Evolutionary conservation across 2,888 invertebrate genomes (phyloP), one percentile per base, ranked within the genome.

Genomic region (Ichneumon xanthorius): DNA sequence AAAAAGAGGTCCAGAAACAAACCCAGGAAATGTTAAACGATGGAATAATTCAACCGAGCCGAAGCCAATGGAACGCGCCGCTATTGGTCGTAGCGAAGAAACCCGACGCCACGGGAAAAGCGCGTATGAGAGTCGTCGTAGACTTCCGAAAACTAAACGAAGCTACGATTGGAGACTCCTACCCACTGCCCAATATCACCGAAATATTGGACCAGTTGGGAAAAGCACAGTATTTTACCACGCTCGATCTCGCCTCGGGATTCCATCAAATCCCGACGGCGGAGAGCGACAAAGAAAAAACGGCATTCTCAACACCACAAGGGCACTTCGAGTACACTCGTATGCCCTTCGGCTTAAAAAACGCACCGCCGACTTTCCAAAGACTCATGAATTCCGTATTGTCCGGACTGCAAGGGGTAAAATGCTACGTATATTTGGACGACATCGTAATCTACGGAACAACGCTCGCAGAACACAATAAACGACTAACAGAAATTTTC

Each of bases 381-480:
- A 19, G 85, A 5, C 11, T 85, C 22, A 84, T 84, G 80, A 61
- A 76, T 33, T 37, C 61, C 0, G 81, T 81, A 33, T 11, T 85
- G 6, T 53, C 55, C 0, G 81, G 81, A 4, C 16, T 85, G 11
- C 77, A 81, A n/a, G 77, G 68, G 6, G 3, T 45, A 6, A 70
- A 48, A 61, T 78, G 85, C 14, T 81, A 78, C 26, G 85, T 85
- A 0, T 81, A 84, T 16, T 22, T 85, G 4, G 85, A 81, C 19
- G 85, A 85, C 19, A 77, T 85, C 0, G 81, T 70, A 0, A 53
- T 84, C 2, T 73, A 73, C 9, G 84, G 81, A 0, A 7, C 71
- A 4, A 40, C 73, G 0, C 30, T 81, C 16, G 4, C 45, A 9
- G 84, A 81, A 14, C 70, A 84, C 33, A 77, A 78, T 16, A 40